phyloP scores from a whole-genome alignment of 2,113 vertebrate genomes.

The Perca flavescens region DNA sequence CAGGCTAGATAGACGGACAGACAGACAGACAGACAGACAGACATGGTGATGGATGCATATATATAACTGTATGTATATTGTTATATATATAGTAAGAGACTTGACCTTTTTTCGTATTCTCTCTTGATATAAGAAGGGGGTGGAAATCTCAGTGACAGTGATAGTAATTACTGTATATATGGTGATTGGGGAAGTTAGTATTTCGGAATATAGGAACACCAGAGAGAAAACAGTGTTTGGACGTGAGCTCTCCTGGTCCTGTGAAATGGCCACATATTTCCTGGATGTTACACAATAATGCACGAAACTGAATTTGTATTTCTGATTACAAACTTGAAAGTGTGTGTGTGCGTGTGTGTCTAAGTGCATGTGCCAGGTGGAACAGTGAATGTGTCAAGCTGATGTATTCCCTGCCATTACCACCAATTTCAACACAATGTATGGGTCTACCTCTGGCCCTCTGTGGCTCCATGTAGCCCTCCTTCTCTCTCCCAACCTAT shows the following conservation, averaged over 20 bases:
- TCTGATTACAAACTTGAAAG: conserved; percentile 14
- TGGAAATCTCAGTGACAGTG: background rate
- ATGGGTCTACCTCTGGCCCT: conserved; percentile 31
- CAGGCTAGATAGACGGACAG: conserved; percentile 17
- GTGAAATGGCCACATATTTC: background rate
- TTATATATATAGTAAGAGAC: background rate
- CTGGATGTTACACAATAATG: background rate
- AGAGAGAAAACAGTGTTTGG: background rate
- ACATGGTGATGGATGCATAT: background rate
- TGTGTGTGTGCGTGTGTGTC: conserved; percentile 6
- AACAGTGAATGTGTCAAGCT: conserved; percentile 50
- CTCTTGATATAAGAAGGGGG: background rate
- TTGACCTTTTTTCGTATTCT: background rate
- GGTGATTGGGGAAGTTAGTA: background rate
- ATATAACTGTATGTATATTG: background rate
- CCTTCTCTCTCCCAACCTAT: conserved; percentile 9
- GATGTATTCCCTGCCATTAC: conserved; percentile 67
- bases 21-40: background rate
- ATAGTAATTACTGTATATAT: background rate
- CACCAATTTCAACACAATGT: conserved; percentile 48
- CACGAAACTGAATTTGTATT: background rate
- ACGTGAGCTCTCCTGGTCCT: background rate
- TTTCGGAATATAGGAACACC: conserved; percentile 1
- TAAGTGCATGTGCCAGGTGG: background rate
- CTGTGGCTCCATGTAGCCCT: conserved; percentile 36